A percentile compares a stretch with the other conserved stretches of the same genome.
Conservation (phyloP, 2,113 vertebrate genomes). For the Dasyurus viverrinus region DNA sequence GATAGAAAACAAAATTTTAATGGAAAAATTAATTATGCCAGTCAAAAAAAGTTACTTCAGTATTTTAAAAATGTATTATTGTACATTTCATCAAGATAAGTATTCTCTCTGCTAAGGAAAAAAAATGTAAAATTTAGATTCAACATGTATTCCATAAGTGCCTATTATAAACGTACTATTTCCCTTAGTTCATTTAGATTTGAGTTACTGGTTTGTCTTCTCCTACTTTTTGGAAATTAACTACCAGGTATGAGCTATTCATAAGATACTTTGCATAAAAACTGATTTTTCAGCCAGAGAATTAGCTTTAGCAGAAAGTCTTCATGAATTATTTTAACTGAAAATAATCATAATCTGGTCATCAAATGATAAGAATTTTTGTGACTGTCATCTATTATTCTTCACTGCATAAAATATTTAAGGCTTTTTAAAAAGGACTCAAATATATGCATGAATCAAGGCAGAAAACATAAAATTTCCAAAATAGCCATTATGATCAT, state of each 20-base stretch:
- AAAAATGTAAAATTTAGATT: not conserved
- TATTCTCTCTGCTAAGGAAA: not conserved
- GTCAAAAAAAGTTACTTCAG: not conserved
- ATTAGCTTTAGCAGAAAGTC: not conserved
- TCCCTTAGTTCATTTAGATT: not conserved
- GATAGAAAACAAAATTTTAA: not conserved
- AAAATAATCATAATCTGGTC: not conserved
- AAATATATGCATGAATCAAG: no score
- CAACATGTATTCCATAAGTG: not conserved
- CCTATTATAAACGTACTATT: not conserved
- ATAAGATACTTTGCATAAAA: not conserved
- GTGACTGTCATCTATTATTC: no score
- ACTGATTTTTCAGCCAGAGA: not conserved
- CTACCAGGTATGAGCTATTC: not conserved
- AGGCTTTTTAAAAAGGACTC: no score
- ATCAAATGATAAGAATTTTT: no score
- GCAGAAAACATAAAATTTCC: no score
- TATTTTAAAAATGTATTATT: not conserved
- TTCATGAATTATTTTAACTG: not conserved
- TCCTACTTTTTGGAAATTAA: not conserved
- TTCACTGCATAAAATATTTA: no score
- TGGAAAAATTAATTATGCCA: not conserved
- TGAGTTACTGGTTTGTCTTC: not conserved
- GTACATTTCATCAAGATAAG: not conserved
- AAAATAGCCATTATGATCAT: no score